A percentile compares a stretch with the other conserved stretches of the same genome.
Evolutionary conservation across 1,140 invertebrate genomes (phyloP).

Genomic region (Saxidomus purpurata): DNA sequence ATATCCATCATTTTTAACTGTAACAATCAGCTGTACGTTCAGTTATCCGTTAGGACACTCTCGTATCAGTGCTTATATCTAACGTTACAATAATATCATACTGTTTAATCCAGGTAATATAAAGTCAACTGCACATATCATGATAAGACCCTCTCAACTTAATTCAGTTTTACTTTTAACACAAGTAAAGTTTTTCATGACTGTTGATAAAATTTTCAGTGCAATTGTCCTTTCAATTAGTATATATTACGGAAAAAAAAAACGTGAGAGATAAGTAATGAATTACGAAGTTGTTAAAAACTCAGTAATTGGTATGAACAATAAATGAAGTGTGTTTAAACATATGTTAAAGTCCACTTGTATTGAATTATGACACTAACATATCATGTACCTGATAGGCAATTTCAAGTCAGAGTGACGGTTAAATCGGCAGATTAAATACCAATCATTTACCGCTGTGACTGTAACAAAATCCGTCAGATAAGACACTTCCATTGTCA

Average conservation of each 20-base stretch:
- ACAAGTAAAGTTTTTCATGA: no score
- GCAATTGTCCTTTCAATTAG: no score
- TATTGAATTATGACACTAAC: slow-evolving; percentile 23
- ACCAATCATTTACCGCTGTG: slow-evolving; percentile 19
- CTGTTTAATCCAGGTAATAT: slow-evolving; percentile 34
- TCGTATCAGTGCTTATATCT: background rate
- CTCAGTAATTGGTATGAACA: background rate
- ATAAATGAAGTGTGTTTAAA: slow-evolving; percentile 24
- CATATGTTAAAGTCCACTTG: slow-evolving; percentile 24
- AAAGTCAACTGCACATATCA: background rate
- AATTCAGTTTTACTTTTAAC: background rate
- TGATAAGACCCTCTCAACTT: background rate
- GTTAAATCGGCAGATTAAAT: background rate
- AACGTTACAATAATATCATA: slow-evolving; percentile 14
- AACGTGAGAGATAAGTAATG: background rate
- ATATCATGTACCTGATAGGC: background rate
- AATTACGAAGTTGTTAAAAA: background rate
- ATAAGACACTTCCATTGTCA: slow-evolving; percentile 29
- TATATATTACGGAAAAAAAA: background rate
- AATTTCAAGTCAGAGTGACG: slow-evolving; percentile 22
- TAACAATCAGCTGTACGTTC: background rate
- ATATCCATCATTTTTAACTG: slow-evolving; percentile 21
- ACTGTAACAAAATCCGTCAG: slow-evolving; percentile 19
- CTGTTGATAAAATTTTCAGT: no score
- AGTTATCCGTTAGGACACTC: background rate